These are phyloP conservation scores for Vireo griseus DNA, from an alignment of 2,797 vertebrate species.

Conservation along the genomic window DNA sequence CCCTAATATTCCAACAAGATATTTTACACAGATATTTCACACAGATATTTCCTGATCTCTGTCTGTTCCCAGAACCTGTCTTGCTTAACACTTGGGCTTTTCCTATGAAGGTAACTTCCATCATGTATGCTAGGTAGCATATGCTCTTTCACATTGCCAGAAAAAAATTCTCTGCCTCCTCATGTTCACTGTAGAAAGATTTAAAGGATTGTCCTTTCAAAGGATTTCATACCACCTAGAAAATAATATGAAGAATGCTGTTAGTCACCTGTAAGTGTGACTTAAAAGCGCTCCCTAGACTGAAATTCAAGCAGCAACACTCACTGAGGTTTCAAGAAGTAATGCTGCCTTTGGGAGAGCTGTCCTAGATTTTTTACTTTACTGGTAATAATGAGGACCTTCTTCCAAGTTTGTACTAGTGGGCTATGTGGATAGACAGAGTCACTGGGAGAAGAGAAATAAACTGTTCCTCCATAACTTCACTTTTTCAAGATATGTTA, in stretches of 20 bases:
- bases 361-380: background rate
- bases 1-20: background rate
- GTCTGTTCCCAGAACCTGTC: background rate
- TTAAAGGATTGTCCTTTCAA: background rate
- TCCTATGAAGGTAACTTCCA: background rate
- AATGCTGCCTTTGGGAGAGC: background rate
- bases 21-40: background rate
- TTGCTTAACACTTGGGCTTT: background rate
- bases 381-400: background rate
- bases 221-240: background rate
- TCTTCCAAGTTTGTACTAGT: background rate
- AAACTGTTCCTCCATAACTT: background rate
- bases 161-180: background rate
- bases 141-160: background rate
- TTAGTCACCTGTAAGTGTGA: background rate
- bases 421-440: background rate
- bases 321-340: background rate
- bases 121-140: rapidly evolving
- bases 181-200: background rate
- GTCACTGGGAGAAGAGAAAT: background rate
- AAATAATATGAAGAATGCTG: background rate
- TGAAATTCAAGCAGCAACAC: background rate
- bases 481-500: background rate
- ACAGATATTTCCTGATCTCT: background rate
- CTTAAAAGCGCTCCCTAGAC: background rate